Conservation (phyloP, 2,888 invertebrate species). For the Ptychoptera contaminata region DNA sequence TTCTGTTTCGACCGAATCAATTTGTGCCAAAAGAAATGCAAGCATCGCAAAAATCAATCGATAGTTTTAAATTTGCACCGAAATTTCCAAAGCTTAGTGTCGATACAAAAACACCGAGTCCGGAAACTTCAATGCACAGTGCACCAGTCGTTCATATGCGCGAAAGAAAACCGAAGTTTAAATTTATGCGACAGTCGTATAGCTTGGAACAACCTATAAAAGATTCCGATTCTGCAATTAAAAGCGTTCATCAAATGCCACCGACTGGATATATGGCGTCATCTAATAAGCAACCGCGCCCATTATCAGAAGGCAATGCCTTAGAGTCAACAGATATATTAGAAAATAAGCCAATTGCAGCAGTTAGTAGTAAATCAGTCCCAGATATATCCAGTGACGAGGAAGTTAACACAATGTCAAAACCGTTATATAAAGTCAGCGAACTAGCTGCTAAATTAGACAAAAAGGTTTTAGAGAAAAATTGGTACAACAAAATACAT, state of each 20-base stretch:
- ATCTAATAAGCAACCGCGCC: background rate
- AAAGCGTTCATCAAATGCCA: too few species aligned
- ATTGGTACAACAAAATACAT: constrained; percentile 10
- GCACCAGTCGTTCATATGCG: constrained; percentile 12
- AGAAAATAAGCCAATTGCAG: background rate
- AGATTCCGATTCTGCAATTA: too few species aligned
- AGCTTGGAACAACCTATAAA: constrained; percentile 10
- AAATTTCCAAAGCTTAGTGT: too few species aligned
- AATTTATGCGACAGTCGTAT: constrained; percentile 12
- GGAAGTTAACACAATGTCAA: too few species aligned
- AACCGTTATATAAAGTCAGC: too few species aligned
- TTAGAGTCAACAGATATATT: too few species aligned
- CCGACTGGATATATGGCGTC: background rate
- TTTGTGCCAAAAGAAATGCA: constrained; percentile 20
- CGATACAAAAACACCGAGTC: constrained; percentile 9
- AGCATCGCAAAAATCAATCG: background rate
- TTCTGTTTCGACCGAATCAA: constrained; percentile 24
- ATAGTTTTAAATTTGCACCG: background rate
- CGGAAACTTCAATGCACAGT: background rate
- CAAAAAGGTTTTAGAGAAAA: constrained; percentile 8
- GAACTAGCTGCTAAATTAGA: background rate
- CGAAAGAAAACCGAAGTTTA: constrained; percentile 12
- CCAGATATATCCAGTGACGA: too few species aligned
- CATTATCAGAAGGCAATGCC: too few species aligned
- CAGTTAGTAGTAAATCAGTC: background rate